Evolutionary conservation across 2,113 vertebrate genomes (phyloP).

Genomic region (Ammodytes marinus): DNA sequence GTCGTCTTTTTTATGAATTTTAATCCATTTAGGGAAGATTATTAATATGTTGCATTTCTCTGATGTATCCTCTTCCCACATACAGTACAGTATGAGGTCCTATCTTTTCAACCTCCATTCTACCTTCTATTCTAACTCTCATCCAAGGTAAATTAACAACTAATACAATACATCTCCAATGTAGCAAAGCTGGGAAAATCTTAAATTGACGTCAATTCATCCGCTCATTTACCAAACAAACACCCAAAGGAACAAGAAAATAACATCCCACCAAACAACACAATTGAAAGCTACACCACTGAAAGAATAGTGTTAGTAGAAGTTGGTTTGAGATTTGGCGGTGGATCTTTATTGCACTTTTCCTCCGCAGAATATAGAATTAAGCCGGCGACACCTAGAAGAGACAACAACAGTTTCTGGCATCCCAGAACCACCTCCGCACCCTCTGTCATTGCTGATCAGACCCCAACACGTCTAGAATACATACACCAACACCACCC

Average conservation of each 20-base stretch:
- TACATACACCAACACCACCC: conserved; percentile 15
- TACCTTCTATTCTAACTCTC: neutral
- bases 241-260: neutral
- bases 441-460: conserved; percentile 74
- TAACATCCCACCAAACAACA: neutral
- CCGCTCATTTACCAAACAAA: conserved; percentile 1
- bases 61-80: neutral
- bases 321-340: conserved; percentile 9
- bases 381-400: conserved; percentile 60
- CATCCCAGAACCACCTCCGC: conserved; percentile 79
- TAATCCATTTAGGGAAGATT: conserved; percentile 8
- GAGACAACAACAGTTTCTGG: conserved; percentile 70
- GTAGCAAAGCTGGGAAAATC: conserved; percentile 12
- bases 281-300: neutral
- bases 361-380: conserved; percentile 56
- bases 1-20: neutral
- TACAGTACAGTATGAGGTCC: neutral
- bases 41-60: neutral
- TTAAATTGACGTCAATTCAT: conserved; percentile 8
- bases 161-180: neutral
- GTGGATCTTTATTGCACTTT: conserved; percentile 46
- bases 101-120: neutral
- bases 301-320: neutral
- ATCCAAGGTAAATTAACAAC: neutral
- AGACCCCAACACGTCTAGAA: conserved; percentile 56